phyloP scores from a whole-genome alignment of 2,888 invertebrate genomes.

The Frankliniella fusca region DNA sequence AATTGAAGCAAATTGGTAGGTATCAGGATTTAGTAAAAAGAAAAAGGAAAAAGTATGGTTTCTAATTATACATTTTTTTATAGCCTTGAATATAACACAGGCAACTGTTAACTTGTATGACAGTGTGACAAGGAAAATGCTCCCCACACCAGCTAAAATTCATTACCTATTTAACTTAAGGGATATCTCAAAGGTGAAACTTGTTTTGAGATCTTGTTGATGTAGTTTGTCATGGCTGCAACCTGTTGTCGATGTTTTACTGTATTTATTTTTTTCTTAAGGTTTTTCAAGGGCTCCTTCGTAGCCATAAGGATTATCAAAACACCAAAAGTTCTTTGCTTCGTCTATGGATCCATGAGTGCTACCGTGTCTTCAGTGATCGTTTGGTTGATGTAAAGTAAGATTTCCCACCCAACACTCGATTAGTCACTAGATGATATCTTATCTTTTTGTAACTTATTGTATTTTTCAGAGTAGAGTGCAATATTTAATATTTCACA shows the following conservation, averaged over 20 bases:
- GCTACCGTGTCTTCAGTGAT: slow-evolving; percentile 78
- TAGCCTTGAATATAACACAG: slow-evolving; percentile 62
- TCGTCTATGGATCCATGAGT: slow-evolving; percentile 82
- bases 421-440: background rate
- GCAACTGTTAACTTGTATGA: slow-evolving; percentile 76
- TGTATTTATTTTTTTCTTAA: slow-evolving; percentile 39
- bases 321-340: slow-evolving; percentile 66
- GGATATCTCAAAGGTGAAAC: slow-evolving; percentile 73
- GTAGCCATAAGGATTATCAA: slow-evolving; percentile 72
- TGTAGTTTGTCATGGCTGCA: background rate
- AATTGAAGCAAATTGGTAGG: slow-evolving; percentile 67
- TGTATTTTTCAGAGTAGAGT: background rate
- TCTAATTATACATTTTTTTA: slow-evolving; percentile 38
- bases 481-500: background rate
- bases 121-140: slow-evolving; percentile 64
- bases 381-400: slow-evolving; percentile 72
- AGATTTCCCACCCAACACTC: slow-evolving; percentile 40
- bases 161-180: slow-evolving; percentile 86
- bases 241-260: background rate
- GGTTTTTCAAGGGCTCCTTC: slow-evolving; percentile 69
- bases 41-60: background rate
- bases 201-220: background rate
- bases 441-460: slow-evolving; percentile 19
- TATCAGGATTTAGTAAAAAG: slow-evolving; percentile 2
- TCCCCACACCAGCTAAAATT: slow-evolving; percentile 84